Conservation (phyloP, 2,888 invertebrate species). For the Synanthedon formicaeformis region DNA sequence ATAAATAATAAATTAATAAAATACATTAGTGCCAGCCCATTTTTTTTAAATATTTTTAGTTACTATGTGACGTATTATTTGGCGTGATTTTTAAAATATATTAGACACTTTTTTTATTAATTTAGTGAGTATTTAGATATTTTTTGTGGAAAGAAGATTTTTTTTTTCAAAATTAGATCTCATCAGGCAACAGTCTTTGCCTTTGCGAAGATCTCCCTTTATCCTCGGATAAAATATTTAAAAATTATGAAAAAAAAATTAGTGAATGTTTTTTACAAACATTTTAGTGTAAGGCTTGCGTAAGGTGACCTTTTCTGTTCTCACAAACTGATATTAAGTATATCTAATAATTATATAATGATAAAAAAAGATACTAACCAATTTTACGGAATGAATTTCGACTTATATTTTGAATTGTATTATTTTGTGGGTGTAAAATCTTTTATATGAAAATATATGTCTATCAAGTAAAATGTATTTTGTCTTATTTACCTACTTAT, state of each 20-base stretch:
- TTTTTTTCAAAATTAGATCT: conserved; percentile 62
- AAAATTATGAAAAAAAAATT: conserved; percentile 18
- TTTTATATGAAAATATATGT: conserved; percentile 45
- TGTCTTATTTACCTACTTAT: not conserved
- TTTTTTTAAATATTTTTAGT: conserved; percentile 18
- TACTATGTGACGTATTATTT: conserved; percentile 45
- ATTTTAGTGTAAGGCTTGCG: conserved; percentile 29
- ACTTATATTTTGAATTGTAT: conserved; percentile 25
- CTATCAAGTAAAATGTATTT: conserved; percentile 22
- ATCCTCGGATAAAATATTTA: conserved; percentile 33
- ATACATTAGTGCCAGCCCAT: conserved; percentile 41
- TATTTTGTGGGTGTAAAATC: conserved; percentile 45
- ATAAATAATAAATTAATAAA: conserved; percentile 21
- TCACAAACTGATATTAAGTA: not conserved
- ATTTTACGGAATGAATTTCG: conserved; percentile 7
- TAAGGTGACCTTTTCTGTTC: conserved; percentile 19
- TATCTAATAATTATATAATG: too few relatives aligned
- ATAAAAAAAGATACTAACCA: too few relatives aligned
- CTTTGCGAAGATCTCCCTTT: conserved; percentile 55
- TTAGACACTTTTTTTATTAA: conserved; percentile 28
- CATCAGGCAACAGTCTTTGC: conserved; percentile 45
- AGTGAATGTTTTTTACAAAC: conserved; percentile 30
- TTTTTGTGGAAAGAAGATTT: conserved; percentile 39
- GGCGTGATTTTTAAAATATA: conserved; percentile 32
- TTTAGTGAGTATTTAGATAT: conserved; percentile 45